Conservation (phyloP, 2,888 invertebrate species). For the Pachliopta kotzebuea region DNA sequence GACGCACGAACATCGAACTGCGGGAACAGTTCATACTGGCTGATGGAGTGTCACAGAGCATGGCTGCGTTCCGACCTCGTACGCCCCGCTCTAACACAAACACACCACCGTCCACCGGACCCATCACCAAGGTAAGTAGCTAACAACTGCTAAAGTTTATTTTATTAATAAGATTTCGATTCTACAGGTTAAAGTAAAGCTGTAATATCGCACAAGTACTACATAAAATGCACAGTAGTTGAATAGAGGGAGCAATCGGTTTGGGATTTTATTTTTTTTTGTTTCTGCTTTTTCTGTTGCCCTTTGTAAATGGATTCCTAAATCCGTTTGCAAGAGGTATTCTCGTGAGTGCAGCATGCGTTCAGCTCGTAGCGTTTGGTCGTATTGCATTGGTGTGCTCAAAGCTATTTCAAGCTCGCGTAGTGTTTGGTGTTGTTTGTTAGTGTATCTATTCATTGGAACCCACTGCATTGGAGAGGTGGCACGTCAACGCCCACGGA, state of each 20-base stretch:
- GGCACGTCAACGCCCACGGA: constrained; percentile 75
- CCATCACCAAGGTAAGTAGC: constrained; percentile 95
- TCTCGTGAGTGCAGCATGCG: constrained; percentile 74
- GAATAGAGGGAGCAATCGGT: constrained; percentile 75
- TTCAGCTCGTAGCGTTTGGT: constrained; percentile 77
- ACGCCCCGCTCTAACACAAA: constrained; percentile 90
- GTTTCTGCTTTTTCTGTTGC: constrained; percentile 63
- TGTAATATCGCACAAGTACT: constrained; percentile 70
- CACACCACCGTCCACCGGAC: constrained; percentile 87
- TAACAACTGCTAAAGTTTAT: constrained; percentile 46
- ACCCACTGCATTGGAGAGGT: constrained; percentile 79
- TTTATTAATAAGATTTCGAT: constrained; percentile 44
- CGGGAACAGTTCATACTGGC: constrained; percentile 99
- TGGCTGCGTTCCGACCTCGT: constrained; percentile 99
- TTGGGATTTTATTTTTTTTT: constrained; percentile 59
- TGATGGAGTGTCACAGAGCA: constrained; percentile 98
- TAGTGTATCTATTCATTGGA: constrained; percentile 65
- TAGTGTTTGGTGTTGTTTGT: constrained; percentile 78
- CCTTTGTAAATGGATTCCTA: constrained; percentile 68
- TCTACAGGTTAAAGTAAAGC: constrained; percentile 64
- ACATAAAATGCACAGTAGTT: constrained; percentile 75
- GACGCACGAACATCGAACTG: constrained; percentile 99
- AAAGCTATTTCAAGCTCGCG: constrained; percentile 68
- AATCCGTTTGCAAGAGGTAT: constrained; percentile 73
- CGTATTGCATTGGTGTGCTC: constrained; percentile 76